Base-by-base conservation (phyloP, 2,113 vertebrate genomes). In the Tychaedon coryphoeus region DNA sequence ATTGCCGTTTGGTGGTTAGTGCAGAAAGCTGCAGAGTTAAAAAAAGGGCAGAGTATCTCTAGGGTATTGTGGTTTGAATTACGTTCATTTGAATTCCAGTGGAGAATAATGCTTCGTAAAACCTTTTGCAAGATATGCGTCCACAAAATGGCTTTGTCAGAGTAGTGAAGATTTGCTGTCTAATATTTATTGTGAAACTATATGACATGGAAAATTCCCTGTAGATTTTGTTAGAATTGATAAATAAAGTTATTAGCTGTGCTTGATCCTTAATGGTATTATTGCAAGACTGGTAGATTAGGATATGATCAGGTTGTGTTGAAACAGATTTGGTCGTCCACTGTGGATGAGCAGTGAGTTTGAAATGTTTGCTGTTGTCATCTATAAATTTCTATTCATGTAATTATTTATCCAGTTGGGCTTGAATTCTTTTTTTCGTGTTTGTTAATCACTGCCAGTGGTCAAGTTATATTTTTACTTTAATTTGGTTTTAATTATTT, bases 31-130 rank as follows among this genome's bases (percentile, higher is more conserved):
- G 14, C 0, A 3, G 14, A 15, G 9, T 64, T 75, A 9, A 2
- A 19, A 53, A 67, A 80, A 58, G 18, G 31, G 8, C 56, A 2
- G 31, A 60, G 23, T 36, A 13, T 69, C 40, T 1, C 10, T 14
- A 1, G 31, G 12, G 2, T 64, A 3, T 1, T 51, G 6, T 38
- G 7, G 6, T 10, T 54, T 64, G 26, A 7, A 45, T 70, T 62
- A 19, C 0, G 0, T 60, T 80, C 6, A 1, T 43, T 60, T 40
- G n/a, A 36, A 36, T 86, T 88, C 83, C 4, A 54, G 0, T 50
- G 16, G 28, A 34, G 17, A 24, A 24, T 33, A 10, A 9, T 7
- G 1, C 24, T 66, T 86, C 3, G 1, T 54, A 17, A 33, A 40
- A 7, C 4, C 36, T 86, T 58, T 72, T 90, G 45, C 12, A 42